Percentiles rank a stretch among this genome's conserved stretches.
These are phyloP conservation scores for Hypotaenidia okinawae DNA, from an alignment of 2,797 vertebrate genomes.

Conservation along the genomic window DNA sequence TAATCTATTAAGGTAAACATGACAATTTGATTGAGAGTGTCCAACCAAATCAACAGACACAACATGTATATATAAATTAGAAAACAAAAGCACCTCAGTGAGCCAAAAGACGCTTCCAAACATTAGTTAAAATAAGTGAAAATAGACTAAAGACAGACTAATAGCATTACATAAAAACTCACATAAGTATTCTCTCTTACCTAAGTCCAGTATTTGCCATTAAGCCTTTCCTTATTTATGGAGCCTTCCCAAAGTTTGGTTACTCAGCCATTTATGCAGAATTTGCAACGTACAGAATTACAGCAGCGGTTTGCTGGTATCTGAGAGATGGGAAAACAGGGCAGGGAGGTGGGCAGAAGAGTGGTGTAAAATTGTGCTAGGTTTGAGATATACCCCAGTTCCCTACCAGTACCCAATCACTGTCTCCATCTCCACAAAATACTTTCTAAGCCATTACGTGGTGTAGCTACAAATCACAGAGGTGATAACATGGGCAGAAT, in stretches of 20 bases:
- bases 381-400: neutral
- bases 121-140: neutral
- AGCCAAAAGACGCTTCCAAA: neutral
- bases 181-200: neutral
- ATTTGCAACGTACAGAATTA: neutral
- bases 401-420: neutral
- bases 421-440: neutral
- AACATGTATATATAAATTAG: neutral
- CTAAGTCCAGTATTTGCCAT: neutral
- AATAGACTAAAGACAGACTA: neutral
- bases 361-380: neutral
- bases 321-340: neutral
- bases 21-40: neutral
- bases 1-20: neutral
- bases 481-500: neutral
- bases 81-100: neutral
- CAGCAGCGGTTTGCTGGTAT: neutral
- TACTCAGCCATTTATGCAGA: neutral
- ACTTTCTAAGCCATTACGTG: neutral
- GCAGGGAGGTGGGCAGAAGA: neutral
- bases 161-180: neutral
- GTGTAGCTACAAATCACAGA: neutral
- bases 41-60: neutral
- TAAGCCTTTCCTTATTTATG: neutral
- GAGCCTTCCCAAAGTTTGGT: neutral